A percentile compares a stretch with the other conserved stretches of the same genome.
These are phyloP conservation scores for Mycetomoellerius zeteki DNA, from an alignment of 1,140 invertebrate species.

Conservation along the genomic window DNA sequence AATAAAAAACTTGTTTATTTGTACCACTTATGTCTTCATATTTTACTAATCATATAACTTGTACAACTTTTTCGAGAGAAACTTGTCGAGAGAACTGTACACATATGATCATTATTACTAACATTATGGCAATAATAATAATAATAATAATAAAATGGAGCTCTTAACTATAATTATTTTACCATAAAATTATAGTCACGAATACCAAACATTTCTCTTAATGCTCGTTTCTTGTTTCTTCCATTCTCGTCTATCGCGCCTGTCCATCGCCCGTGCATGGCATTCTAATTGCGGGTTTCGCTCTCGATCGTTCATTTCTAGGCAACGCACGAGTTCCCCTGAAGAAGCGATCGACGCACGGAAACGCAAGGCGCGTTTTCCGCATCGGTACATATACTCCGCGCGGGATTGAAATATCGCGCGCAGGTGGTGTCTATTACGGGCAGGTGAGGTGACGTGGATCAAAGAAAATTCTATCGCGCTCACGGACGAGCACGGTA, in stretches of 20 bases:
- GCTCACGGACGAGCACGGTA: slow-evolving; percentile 67
- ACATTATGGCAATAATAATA: no score
- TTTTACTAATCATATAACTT: no score
- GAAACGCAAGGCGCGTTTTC: background rate
- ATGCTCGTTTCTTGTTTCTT: background rate
- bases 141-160: no score
- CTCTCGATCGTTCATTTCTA: slow-evolving; percentile 7
- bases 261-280: background rate
- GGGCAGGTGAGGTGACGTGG: slow-evolving; percentile 65
- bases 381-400: background rate
- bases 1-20: no score
- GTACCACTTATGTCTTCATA: no score
- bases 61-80: no score
- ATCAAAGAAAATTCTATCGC: slow-evolving; percentile 72
- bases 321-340: background rate
- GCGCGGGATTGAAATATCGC: slow-evolving; percentile 68
- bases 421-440: slow-evolving; percentile 70
- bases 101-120: no score
- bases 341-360: background rate
- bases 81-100: no score
- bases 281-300: slow-evolving; percentile 16
- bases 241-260: background rate
- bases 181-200: no score
- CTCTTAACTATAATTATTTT: no score
- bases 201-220: no score